Evolutionary conservation across 2,797 vertebrate genomes (phyloP), one percentile per base, ranked within the genome.

Genomic region (Triplophysa yarkandensis): DNA sequence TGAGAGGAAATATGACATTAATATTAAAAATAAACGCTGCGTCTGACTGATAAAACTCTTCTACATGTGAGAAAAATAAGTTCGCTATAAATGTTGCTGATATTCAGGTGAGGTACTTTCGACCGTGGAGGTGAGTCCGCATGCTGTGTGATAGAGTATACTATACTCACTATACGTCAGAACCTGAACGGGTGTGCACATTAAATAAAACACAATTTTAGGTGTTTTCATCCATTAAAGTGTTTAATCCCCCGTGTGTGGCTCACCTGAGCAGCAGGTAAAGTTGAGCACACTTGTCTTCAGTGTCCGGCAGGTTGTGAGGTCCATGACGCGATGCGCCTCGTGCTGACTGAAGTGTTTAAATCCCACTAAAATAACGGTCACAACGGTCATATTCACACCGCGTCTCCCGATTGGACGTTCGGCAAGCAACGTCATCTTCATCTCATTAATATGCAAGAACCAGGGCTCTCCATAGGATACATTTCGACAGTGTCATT

Each of bases 281-380:
- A 66, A 64, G 63, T 74, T 50, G 34, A 71, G 4, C 72, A 21
- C 54, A 64, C 64, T 67, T 46, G 13, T 17, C 21, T 21, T 60
- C 16, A 4, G 27, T 19, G 23, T 28, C 64, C 27, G 48, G 64
- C 72, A 60, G 54, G 72, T 67, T 60, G 63, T 6, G 28, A 28
- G 19, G 28, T 7, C n/a, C 41, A 13, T 23, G 80, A 77, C 65
- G 61, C 41, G 73, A 78, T 67, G 80, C 54, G 23, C 39, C 44
- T 71, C 78, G 69, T 69, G 61, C 81, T 54, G 65, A 16, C 70
- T 69, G 41, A 28, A 77, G 17, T 10, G 16, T 39, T 41, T 25
- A 23, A 19, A 68, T 50, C 54, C 30, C 52, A 75, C 64, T 43
- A 61, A 5, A 17, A 11, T 8, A 6, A 41, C 4, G 39, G 41